These are phyloP conservation scores for Prunella himalayana DNA, from an alignment of 2,113 vertebrate species.

Conservation along the genomic window DNA sequence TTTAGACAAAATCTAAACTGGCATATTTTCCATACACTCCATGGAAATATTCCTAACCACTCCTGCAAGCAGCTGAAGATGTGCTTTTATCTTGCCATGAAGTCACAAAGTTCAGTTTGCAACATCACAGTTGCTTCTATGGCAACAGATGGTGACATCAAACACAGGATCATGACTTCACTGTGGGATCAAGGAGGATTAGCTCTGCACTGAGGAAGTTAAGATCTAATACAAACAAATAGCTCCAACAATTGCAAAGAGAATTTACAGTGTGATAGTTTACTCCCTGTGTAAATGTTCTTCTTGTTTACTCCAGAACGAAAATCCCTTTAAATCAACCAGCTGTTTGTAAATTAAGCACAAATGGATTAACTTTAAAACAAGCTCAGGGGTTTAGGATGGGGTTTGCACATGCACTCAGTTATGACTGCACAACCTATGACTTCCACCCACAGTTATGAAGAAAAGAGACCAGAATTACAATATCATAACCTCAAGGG, in stretches of 20 bases:
- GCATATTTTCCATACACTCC: neutral
- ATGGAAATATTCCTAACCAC: neutral
- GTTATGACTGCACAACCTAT: accelerated
- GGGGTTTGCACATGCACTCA: neutral
- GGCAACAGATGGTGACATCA: slow-evolving; percentile 61
- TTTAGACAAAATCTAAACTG: neutral
- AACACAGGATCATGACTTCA: slow-evolving; percentile 50
- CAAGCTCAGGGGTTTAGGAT: slow-evolving; percentile 2
- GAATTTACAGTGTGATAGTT: slow-evolving; percentile 4
- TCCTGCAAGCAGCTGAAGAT: neutral
- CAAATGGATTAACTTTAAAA: slow-evolving; percentile 46
- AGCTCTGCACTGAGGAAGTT: slow-evolving; percentile 13
- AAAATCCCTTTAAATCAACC: slow-evolving; percentile 53
- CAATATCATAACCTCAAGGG: neutral
- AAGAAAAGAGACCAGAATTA: neutral
- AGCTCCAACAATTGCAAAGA: neutral
- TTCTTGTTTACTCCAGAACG: slow-evolving; percentile 1
- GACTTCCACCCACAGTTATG: neutral
- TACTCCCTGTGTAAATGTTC: slow-evolving; percentile 13
- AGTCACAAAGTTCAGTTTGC: slow-evolving; percentile 9
- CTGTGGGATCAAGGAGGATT: slow-evolving; percentile 29
- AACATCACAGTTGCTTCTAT: slow-evolving; percentile 33
- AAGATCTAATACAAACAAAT: slow-evolving; percentile 59
- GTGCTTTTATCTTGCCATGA: neutral
- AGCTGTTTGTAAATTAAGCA: slow-evolving; percentile 49